Conservation (phyloP, 2,113 vertebrate genomes). For the Chitala chitala region DNA sequence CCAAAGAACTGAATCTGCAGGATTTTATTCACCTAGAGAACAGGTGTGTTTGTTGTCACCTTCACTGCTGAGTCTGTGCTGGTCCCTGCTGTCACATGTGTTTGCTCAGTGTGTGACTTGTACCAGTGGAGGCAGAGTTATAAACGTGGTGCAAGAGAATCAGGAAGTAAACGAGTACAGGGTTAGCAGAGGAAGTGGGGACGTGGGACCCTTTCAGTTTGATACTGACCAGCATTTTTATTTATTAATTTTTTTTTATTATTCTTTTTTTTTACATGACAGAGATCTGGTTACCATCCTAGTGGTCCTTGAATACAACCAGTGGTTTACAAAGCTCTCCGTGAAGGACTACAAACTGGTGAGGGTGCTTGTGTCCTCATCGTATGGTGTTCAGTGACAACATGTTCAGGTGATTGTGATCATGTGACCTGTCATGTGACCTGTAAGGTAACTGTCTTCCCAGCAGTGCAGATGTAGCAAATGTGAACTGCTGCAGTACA, state of each 20-base stretch:
- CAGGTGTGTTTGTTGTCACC: constrained; percentile 62
- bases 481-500: no score
- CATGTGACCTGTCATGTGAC: no score
- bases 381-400: background rate
- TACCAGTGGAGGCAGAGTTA: no score
- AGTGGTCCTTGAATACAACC: constrained; percentile 86
- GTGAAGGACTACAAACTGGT: constrained; percentile 90
- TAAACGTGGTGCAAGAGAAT: no score
- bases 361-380: constrained; percentile 36
- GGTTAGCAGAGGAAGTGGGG: no score
- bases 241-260: no score
- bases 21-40: constrained; percentile 95
- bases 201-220: background rate
- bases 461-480: no score
- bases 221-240: background rate
- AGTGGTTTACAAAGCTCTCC: constrained; percentile 93
- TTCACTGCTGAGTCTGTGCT: background rate
- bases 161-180: no score
- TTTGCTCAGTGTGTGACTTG: no score
- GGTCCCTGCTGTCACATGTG: background rate
- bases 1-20: constrained; percentile 85
- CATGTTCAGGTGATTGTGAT: background rate
- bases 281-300: constrained; percentile 93
- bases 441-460: no score
- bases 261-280: constrained; percentile 42